phyloP scores from a whole-genome alignment of 2,888 invertebrate genomes.

The Stenodera caucasica region DNA sequence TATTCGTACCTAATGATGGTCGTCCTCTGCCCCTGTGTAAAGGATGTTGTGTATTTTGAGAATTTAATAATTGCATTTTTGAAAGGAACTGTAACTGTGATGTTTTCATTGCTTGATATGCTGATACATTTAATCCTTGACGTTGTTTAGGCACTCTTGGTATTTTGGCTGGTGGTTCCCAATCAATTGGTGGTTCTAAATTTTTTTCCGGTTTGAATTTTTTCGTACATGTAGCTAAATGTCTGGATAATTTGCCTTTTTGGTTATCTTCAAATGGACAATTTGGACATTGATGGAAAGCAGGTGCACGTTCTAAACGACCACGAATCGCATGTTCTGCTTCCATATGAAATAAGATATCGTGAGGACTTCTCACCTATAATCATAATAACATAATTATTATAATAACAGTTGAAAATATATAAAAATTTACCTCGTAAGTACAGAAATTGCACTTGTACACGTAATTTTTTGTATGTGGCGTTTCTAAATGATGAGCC shows the following conservation, averaged over 20 bases:
- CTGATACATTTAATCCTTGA: constrained; percentile 51
- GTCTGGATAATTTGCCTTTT: constrained; percentile 86
- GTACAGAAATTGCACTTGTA: constrained; percentile 68
- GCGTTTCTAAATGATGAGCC: constrained; percentile 86
- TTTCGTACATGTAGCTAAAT: constrained; percentile 84
- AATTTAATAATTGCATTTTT: constrained; percentile 49
- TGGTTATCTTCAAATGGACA: constrained; percentile 95
- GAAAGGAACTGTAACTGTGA: constrained; percentile 52
- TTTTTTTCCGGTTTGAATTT: constrained; percentile 88
- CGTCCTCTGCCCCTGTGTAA: constrained; percentile 52
- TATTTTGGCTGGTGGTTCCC: constrained; percentile 94
- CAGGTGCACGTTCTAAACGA: constrained; percentile 79
- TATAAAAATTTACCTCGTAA: constrained; percentile 36
- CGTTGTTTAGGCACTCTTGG: constrained; percentile 66
- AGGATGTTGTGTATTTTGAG: constrained; percentile 33
- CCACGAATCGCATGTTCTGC: constrained; percentile 84
- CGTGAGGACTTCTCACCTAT: constrained; percentile 74
- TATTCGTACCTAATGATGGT: constrained; percentile 43
- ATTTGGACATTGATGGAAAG: constrained; percentile 89
- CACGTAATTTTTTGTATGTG: constrained; percentile 85
- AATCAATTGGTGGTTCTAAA: constrained; percentile 82
- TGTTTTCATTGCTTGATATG: constrained; percentile 56
- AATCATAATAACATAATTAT: constrained; percentile 61
- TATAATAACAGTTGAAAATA: constrained; percentile 57
- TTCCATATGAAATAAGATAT: constrained; percentile 90